A percentile compares a stretch with the other conserved stretches of the same genome.
phyloP scores from a whole-genome alignment of 2,888 invertebrate genomes.

The Drosophila pseudotalamancana region DNA sequence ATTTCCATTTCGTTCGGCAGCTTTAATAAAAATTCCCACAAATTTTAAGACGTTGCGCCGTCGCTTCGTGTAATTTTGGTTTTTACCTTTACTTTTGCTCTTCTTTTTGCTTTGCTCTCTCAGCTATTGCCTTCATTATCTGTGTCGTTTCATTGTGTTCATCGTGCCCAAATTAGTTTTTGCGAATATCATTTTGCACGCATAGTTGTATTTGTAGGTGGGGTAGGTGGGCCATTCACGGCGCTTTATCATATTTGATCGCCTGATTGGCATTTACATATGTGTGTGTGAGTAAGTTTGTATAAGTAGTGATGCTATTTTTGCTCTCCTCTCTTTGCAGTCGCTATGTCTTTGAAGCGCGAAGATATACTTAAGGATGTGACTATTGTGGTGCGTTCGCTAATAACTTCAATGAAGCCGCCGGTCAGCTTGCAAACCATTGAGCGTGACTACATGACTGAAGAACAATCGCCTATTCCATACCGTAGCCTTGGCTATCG shows the following conservation, averaged over 20 bases:
- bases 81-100: conserved; percentile 3
- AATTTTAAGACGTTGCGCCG: conserved; percentile 36
- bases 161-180: conserved; percentile 23
- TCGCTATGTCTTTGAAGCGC: conserved; percentile 32
- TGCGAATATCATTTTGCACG: conserved; percentile 37
- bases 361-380: conserved; percentile 68
- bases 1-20: not conserved
- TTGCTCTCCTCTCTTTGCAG: conserved; percentile 17
- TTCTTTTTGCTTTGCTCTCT: conserved; percentile 9
- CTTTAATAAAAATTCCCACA: not conserved
- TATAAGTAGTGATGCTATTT: not conserved
- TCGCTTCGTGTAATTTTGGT: conserved; percentile 1
- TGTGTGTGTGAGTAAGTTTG: not conserved
- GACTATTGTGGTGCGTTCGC: conserved; percentile 76
- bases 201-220: conserved; percentile 37
- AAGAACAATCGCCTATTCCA: conserved; percentile 88
- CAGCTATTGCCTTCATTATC: conserved; percentile 20
- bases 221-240: conserved; percentile 22
- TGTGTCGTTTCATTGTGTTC: conserved; percentile 21
- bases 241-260: conserved; percentile 49
- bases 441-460: conserved; percentile 87
- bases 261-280: conserved; percentile 25
- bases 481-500: conserved; percentile 87
- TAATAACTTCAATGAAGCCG: conserved; percentile 80
- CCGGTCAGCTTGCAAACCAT: conserved; percentile 77